Percentiles rank a stretch among this genome's conserved stretches.
Conservation (phyloP, 2,797 vertebrate species). For the Vultur gryphus region DNA sequence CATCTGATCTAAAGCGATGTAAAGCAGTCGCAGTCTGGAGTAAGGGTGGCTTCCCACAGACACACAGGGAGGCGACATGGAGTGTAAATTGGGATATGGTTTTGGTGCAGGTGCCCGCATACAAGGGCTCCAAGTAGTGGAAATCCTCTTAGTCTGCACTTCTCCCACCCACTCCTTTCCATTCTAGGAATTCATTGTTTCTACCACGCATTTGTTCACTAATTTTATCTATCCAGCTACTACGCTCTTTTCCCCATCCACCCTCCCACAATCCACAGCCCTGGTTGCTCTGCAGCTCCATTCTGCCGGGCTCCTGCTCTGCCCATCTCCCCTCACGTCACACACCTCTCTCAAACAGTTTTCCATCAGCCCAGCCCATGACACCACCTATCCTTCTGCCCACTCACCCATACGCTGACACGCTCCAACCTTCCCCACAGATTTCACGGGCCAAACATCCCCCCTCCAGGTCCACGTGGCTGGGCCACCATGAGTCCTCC, state of each 20-base stretch:
- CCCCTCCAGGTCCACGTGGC: neutral
- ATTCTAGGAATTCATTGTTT: constrained; percentile 32
- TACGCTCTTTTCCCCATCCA: neutral
- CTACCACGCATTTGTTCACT: neutral
- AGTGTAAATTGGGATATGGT: neutral
- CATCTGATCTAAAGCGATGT: neutral
- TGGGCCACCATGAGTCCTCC: neutral
- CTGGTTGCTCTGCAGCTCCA: neutral
- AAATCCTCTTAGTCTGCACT: constrained; percentile 29
- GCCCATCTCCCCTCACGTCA: neutral
- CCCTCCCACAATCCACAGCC: neutral
- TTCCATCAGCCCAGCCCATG: neutral
- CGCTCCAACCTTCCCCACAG: neutral
- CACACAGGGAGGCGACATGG: neutral
- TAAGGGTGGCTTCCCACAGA: neutral
- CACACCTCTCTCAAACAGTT: neutral
- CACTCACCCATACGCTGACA: neutral
- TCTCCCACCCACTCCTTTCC: constrained; percentile 6
- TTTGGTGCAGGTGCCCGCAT: neutral
- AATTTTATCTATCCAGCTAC: constrained; percentile 15
- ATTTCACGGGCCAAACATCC: neutral
- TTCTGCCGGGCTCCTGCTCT: neutral
- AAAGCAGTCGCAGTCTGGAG: neutral
- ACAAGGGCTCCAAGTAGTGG: neutral
- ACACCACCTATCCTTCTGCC: neutral